Base-by-base conservation (phyloP, 2,113 vertebrate species). In the Rhinolophus sinicus region DNA sequence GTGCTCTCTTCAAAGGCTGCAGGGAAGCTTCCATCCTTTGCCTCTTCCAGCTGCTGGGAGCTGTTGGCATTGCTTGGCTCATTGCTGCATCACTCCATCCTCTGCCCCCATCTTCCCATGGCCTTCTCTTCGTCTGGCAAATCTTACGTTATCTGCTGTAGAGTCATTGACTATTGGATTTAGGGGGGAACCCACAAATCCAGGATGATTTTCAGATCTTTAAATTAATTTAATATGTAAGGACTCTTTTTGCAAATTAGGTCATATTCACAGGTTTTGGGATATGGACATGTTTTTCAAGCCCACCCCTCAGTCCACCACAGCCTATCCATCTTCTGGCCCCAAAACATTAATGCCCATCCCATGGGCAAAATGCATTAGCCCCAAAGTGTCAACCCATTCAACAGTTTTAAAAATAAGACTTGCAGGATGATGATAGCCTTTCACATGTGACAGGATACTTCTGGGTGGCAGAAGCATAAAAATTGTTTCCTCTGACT, bases 51-150 rank as follows among this genome's bases (percentile, higher is more conserved):
- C 12, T 5, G 56, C 22, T 5, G 3, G 3, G 9, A 13, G 5
- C 8, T 22, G 0, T 28, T 16, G 9, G 0, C 21, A 2, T 14
- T 6, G 0, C 3, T 5, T 54, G 33, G 30, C 54, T 83, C 40
- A 10, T 54, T 19, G 19, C 70, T 18, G 0, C 9, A 3, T 52
- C 33, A 21, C 30, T 64, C 28, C 10, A 13, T 0, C 44, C 18
- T 86, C 78, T 56, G 18, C 44, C 54, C 73, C 30, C 33, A 16
- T 60, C 38, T 87, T 64, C 30, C 52, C 0, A 6, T 24, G 18
- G 3, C 22, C 15, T 26, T 73, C 30, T 84, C 38, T 40, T 28
- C 30, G 7, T 26, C 44, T 60, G 1, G 83, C 64, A 28, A 3
- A 19, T 47, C 24, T 77, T 6, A 28, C 19, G 21, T 38, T 75